These are phyloP conservation scores for Drosophila kuntzei DNA, from an alignment of 2,888 invertebrate species.

Conservation along the genomic window DNA sequence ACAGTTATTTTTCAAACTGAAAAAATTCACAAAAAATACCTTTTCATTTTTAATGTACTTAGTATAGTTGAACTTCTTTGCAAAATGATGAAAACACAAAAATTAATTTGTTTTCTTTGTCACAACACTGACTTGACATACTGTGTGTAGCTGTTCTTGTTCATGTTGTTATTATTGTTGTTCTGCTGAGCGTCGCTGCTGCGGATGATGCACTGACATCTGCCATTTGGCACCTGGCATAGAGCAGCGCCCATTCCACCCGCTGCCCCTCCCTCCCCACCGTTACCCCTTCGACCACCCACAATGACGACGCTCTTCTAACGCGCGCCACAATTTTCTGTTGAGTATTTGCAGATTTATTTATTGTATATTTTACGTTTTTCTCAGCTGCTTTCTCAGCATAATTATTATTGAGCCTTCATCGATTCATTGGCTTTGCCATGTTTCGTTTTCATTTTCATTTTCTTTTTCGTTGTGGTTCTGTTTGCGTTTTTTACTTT, in stretches of 20 bases:
- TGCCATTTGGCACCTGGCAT: slow-evolving; percentile 73
- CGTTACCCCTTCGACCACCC: background rate
- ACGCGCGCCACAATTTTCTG: slow-evolving; percentile 35
- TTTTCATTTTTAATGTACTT: too few species aligned
- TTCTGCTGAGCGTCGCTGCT: slow-evolving; percentile 24
- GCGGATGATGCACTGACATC: slow-evolving; percentile 67
- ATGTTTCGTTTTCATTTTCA: slow-evolving; percentile 14
- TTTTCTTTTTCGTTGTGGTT: background rate
- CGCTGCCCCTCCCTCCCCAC: background rate
- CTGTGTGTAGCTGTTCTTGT: slow-evolving; percentile 18
- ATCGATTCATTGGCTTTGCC: slow-evolving; percentile 61
- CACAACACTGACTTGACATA: background rate
- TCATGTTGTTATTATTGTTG: slow-evolving; percentile 29
- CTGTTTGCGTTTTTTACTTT: slow-evolving; percentile 12
- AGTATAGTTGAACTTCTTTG: too few species aligned
- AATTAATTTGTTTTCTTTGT: background rate
- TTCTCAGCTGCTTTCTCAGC: slow-evolving; percentile 52
- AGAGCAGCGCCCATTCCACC: background rate
- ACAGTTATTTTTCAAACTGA: too few species aligned
- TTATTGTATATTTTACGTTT: slow-evolving; percentile 2
- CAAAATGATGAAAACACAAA: too few species aligned
- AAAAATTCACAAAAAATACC: too few species aligned
- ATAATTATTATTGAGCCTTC: slow-evolving; percentile 76
- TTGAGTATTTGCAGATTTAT: slow-evolving; percentile 7
- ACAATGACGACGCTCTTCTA: background rate